These are phyloP conservation scores for Protaetia brevitarsis DNA, from an alignment of 1,140 invertebrate genomes.

Conservation along the genomic window DNA sequence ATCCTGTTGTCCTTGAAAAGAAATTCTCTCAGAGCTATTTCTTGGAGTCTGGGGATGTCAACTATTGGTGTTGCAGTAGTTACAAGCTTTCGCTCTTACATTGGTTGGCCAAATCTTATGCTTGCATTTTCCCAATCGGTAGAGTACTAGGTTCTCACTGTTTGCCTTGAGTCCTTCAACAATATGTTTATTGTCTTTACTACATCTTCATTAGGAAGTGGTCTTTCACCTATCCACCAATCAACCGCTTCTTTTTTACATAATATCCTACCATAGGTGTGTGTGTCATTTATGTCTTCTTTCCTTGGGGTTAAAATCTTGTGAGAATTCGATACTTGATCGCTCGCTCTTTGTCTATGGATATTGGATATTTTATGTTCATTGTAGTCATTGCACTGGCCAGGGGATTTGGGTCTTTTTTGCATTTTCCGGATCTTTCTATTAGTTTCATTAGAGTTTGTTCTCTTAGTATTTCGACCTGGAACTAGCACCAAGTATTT, in stretches of 20 bases:
- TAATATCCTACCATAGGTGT: not conserved
- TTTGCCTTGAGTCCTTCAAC: not conserved
- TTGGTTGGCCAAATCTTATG: not conserved
- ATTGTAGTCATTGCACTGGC: too few relatives aligned
- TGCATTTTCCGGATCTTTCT: too few relatives aligned
- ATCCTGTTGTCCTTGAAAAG: not conserved
- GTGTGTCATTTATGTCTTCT: too few relatives aligned
- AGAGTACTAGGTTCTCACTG: not conserved
- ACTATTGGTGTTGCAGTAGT: not conserved
- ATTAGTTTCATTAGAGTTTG: too few relatives aligned
- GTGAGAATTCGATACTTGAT: too few relatives aligned
- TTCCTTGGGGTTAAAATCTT: not conserved
- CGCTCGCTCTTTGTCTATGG: too few relatives aligned
- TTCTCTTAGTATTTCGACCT: too few relatives aligned
- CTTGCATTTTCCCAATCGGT: not conserved
- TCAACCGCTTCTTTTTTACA: slow-evolving; percentile 23
- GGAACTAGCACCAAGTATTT: too few relatives aligned
- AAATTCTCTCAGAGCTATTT: not conserved
- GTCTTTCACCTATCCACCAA: slow-evolving; percentile 9
- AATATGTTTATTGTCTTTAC: slow-evolving; percentile 1
- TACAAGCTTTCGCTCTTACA: slow-evolving; percentile 1
- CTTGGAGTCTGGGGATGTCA: not conserved
- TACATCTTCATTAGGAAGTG: not conserved
- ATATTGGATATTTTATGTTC: too few relatives aligned
- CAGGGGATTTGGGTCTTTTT: too few relatives aligned